These are phyloP conservation scores for Bursaphelenchus mucronatus DNA, from an alignment of 1,140 invertebrate genomes.

Conservation along the genomic window DNA sequence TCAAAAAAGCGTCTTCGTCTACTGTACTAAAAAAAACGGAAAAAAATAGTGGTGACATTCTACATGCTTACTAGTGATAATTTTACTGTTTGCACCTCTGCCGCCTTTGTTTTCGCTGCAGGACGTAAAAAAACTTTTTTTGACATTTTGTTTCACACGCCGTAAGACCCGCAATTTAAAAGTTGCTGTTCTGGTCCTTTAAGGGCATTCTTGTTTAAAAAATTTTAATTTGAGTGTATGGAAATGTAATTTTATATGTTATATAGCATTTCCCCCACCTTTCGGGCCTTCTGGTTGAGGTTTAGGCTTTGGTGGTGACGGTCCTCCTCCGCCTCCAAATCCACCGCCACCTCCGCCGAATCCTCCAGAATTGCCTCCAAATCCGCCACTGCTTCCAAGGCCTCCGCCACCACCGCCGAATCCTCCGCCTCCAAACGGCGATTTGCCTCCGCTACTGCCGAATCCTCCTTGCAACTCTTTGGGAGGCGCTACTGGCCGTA, in stretches of 20 bases:
- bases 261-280: constrained; percentile 1
- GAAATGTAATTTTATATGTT: background rate
- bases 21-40: too few relatives aligned
- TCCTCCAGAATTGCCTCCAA: constrained; percentile 20
- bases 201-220: too few relatives aligned
- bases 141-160: too few relatives aligned
- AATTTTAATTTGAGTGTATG: background rate
- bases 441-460: constrained; percentile 34
- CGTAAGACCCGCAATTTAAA: too few relatives aligned
- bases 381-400: constrained; percentile 22
- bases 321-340: constrained; percentile 22
- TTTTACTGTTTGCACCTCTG: too few relatives aligned
- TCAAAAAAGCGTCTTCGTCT: too few relatives aligned
- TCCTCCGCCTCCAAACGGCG: constrained; percentile 26
- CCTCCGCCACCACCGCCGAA: constrained; percentile 26
- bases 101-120: too few relatives aligned
- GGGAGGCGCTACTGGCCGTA: constrained; percentile 55
- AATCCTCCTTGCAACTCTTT: constrained; percentile 53
- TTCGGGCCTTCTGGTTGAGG: constrained; percentile 10
- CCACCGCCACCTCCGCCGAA: constrained; percentile 25
- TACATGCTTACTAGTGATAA: too few relatives aligned
- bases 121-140: too few relatives aligned
- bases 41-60: too few relatives aligned
- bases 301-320: constrained; percentile 16
- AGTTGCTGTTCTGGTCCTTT: too few relatives aligned